A percentile compares a stretch with the other conserved stretches of the same genome.
phyloP scores from a whole-genome alignment of 2,888 invertebrate species.

The Nebria salina region DNA sequence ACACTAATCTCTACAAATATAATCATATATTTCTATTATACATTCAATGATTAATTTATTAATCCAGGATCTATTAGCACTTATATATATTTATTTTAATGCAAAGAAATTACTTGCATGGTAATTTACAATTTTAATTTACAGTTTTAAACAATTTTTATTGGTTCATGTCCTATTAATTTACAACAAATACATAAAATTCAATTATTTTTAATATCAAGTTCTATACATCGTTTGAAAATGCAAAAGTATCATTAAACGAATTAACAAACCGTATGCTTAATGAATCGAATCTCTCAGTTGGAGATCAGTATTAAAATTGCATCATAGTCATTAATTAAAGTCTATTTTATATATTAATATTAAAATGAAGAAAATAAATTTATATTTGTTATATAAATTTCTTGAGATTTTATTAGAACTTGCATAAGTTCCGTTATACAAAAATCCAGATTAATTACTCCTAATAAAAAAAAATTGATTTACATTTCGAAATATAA shows the following conservation, averaged over 20 bases:
- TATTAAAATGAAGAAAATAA: background rate
- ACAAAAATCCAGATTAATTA: background rate
- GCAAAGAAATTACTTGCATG: too few relatives aligned
- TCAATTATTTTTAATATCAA: background rate
- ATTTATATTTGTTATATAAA: background rate
- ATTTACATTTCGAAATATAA: background rate
- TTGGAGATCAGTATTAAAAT: background rate
- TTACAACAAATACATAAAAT: background rate
- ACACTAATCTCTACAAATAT: background rate
- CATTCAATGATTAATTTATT: background rate
- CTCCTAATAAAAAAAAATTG: background rate
- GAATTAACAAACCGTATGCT: background rate
- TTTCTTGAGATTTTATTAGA: background rate
- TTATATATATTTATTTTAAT: too few relatives aligned
- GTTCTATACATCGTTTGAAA: background rate
- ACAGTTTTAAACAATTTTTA: background rate
- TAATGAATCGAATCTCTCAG: background rate
- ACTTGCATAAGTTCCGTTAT: background rate
- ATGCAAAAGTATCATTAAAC: background rate
- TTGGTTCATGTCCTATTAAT: background rate
- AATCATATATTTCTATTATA: background rate
- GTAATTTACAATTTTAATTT: too few relatives aligned
- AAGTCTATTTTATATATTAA: background rate
- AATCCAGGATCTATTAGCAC: too few relatives aligned
- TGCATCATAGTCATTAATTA: background rate